phyloP scores from a whole-genome alignment of 2,113 vertebrate genomes.

The Spheniscus mendiculus region DNA sequence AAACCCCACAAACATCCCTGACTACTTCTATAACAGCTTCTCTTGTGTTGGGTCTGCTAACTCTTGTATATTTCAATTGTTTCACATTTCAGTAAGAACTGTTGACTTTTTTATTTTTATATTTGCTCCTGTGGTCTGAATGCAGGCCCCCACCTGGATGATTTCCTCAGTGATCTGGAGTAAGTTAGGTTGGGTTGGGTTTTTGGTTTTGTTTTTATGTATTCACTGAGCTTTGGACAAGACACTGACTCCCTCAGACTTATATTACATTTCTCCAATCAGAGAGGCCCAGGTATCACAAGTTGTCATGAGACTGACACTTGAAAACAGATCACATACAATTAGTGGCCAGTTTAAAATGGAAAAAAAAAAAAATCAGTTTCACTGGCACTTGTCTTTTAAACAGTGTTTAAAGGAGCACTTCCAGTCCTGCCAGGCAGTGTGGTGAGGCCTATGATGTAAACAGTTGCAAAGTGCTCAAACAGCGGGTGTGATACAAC shows the following conservation, averaged over 20 bases:
- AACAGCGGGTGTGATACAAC: background rate
- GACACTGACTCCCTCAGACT: background rate
- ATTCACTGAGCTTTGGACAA: background rate
- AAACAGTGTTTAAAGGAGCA: background rate
- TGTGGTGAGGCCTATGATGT: too few species aligned
- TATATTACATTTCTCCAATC: fast-evolving
- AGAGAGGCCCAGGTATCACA: background rate
- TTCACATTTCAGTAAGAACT: background rate
- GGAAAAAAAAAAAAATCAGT: background rate
- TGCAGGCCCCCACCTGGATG: background rate
- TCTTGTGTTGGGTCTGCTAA: background rate
- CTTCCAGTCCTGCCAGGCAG: too few species aligned
- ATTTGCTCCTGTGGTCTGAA: background rate
- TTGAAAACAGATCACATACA: background rate
- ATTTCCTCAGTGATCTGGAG: background rate
- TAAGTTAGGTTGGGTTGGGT: background rate
- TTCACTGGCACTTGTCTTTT: background rate
- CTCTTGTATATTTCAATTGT: background rate
- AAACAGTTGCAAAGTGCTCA: background rate
- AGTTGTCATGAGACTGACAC: background rate
- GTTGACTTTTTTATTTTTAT: background rate
- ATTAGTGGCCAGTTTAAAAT: background rate
- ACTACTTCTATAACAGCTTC: background rate
- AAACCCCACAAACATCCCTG: background rate
- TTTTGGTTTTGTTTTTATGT: background rate